phyloP scores from a whole-genome alignment of 1,140 invertebrate species.

The Cataglyphis hispanica region DNA sequence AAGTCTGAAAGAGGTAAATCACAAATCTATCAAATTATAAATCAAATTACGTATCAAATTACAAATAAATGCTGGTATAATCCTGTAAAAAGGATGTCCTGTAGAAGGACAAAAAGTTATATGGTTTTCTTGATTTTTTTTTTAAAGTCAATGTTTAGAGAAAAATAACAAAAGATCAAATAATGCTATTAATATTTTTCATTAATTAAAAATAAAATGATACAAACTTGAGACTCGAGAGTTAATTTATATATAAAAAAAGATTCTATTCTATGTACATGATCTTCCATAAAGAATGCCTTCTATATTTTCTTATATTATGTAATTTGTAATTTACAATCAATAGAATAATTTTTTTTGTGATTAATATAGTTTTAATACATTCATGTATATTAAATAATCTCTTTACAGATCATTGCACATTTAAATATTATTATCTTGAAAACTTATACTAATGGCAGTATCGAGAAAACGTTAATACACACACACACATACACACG shows the following conservation, averaged over 20 bases:
- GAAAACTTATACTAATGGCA: slow-evolving; percentile 5
- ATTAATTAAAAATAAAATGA: neutral
- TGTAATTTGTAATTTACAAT: neutral
- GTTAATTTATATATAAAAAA: slow-evolving; percentile 4
- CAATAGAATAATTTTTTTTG: neutral
- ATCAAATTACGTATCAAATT: neutral
- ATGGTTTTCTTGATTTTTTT: slow-evolving; percentile 20
- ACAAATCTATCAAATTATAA: neutral
- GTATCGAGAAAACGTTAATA: neutral
- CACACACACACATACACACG: too few species aligned
- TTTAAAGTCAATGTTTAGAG: slow-evolving; percentile 1
- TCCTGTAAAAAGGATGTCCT: neutral
- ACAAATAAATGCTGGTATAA: neutral
- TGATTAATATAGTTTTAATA: neutral
- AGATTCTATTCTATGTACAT: neutral
- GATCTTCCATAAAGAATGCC: neutral
- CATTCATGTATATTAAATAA: neutral
- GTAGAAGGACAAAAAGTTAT: neutral
- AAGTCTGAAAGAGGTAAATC: slow-evolving; percentile 66
- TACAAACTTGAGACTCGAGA: neutral
- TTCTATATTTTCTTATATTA: neutral
- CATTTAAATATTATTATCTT: slow-evolving; percentile 6
- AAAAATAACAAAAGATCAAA: neutral
- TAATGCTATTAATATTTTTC: neutral
- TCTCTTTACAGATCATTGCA: slow-evolving; percentile 11